Base-by-base conservation (phyloP, 2,888 invertebrate genomes). In the Osmoderma eremita region DNA sequence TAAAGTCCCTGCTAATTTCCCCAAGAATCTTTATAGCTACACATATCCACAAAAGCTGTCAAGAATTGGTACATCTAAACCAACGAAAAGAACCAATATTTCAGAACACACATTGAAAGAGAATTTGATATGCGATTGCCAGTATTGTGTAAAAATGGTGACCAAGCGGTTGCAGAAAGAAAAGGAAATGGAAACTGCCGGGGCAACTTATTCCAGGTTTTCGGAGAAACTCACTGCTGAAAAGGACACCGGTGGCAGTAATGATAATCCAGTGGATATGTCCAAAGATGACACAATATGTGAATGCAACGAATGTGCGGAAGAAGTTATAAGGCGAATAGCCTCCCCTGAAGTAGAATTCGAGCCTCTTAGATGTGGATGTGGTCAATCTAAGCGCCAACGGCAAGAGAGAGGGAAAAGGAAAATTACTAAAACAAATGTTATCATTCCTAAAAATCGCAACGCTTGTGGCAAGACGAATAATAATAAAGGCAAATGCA, bases 1-100 rank as follows among this genome's bases (percentile, higher is more conserved):
- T 36, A 45, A 24, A 30, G 42, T 61, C 45, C 58, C 58, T 18
- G 36, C 45, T 8, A 61, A 61, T 24, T 61, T 61, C 30, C 58
- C 58, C 1, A n/a, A 61, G 15, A 61, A 61, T 61, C 45, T 61
- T 13, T 45, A 30, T 17, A 41, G 36, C 12, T 61, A 24, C 6
- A 45, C 45, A 45, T 61, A 61, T 45, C 17, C 45, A 10, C 42
- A 15, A 18, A 24, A 45, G 15, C 12, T 61, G 18, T 24, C 30
- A 17, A 61, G 13, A 18, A 30, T 61, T 36, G 2, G 24, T 3
- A 42, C 30, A 36, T 17, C 58, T 18, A 15, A 22, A 15, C 10
- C 12, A 42, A 36, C 20, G 5, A 61, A 45, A 61, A 61, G 30
- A 13, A 1, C 30, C 5, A 30, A 2, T 3, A 24, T 15, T 12